A percentile compares a stretch with the other conserved stretches of the same genome.
Evolutionary conservation across 2,888 invertebrate genomes (phyloP).

Genomic region (Drosophila nr. perissopoda): DNA sequence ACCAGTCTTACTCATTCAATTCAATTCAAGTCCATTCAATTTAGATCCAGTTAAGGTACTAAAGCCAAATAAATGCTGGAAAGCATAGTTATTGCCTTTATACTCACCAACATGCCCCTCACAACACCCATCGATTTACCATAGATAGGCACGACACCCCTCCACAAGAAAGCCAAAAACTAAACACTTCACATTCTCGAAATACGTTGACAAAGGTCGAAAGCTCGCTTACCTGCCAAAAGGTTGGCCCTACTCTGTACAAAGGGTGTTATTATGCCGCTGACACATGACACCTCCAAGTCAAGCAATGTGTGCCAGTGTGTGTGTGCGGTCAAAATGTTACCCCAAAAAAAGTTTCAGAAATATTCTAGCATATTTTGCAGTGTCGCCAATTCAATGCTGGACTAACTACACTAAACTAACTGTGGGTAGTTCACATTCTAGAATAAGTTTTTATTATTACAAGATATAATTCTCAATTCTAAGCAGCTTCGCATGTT

Average conservation of each 20-base stretch:
- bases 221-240: slow-evolving; percentile 59
- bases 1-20: background rate
- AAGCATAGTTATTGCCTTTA: background rate
- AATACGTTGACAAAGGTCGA: slow-evolving; percentile 76
- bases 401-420: slow-evolving; percentile 1
- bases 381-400: slow-evolving; percentile 24
- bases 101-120: background rate
- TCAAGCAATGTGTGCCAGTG: slow-evolving; percentile 28
- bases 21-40: slow-evolving; percentile 6
- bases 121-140: background rate
- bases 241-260: slow-evolving; percentile 42
- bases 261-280: slow-evolving; percentile 79
- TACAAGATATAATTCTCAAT: background rate
- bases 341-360: slow-evolving; percentile 57
- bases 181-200: slow-evolving; percentile 47
- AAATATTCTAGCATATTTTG: slow-evolving; percentile 68
- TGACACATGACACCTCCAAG: slow-evolving; percentile 76
- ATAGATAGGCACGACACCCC: slow-evolving; percentile 16
- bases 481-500: background rate
- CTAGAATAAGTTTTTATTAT: background rate
- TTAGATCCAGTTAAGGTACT: slow-evolving; percentile 5
- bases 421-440: background rate
- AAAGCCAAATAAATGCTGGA: slow-evolving; percentile 18
- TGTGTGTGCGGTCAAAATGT: slow-evolving; percentile 62
- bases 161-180: slow-evolving; percentile 10